These are phyloP conservation scores for Chironomus riparius DNA, from an alignment of 2,888 invertebrate species.

Conservation along the genomic window DNA sequence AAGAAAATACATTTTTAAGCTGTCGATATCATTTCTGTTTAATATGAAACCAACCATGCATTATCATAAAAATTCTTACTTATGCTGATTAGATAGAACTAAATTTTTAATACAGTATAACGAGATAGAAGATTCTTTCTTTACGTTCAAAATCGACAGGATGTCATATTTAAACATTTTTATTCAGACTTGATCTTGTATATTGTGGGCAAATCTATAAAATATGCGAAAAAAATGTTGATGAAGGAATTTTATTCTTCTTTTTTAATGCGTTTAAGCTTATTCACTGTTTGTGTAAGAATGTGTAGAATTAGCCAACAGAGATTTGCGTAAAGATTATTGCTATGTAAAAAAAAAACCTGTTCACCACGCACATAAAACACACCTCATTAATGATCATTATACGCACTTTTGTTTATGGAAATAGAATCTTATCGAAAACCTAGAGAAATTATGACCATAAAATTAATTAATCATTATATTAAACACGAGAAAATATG, in stretches of 20 bases:
- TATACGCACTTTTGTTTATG: neutral
- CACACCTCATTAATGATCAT: neutral
- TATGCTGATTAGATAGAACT: neutral
- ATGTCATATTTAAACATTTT: neutral
- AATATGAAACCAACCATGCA: too few species aligned
- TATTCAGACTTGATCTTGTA: neutral
- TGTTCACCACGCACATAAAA: neutral
- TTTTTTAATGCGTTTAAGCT: too few species aligned
- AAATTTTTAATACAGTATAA: neutral
- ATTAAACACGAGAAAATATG: too few species aligned
- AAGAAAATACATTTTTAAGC: too few species aligned
- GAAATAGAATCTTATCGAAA: too few species aligned
- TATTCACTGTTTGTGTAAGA: neutral
- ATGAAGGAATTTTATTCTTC: too few species aligned
- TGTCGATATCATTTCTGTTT: too few species aligned
- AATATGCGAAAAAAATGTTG: neutral
- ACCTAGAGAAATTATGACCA: too few species aligned
- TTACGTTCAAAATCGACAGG: neutral
- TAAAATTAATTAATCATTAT: too few species aligned
- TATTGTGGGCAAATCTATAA: neutral
- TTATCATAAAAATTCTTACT: too few species aligned
- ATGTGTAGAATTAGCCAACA: neutral
- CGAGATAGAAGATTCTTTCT: neutral
- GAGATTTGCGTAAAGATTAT: neutral
- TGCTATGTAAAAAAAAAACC: neutral